Evolutionary conservation across 2,797 vertebrate genomes (phyloP), one percentile per base, ranked within the genome.

Genomic region (Epinephelus awoara): DNA sequence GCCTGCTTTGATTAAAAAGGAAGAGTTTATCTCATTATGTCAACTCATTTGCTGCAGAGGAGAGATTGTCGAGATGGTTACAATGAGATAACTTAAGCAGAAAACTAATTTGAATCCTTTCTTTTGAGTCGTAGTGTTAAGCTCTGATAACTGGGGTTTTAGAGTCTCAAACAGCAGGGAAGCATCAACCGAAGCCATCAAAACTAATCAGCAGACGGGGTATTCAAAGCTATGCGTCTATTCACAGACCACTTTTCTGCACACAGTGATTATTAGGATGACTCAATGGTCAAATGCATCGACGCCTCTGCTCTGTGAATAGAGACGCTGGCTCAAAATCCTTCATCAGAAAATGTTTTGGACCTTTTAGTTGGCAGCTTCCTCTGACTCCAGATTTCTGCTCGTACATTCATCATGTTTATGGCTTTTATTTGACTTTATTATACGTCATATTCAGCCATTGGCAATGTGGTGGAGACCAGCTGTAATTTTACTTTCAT

Each of bases 1-100:
- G 68, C 23, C 69, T 27, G 67, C 55, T 57, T 65, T 80, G 75
- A 86, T 80, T 67, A 77, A 83, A 75, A 71, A 55, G 67, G 59
- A 72, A 47, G 56, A 64, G 25, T 76, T 85, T 52, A 79, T 86
- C 74, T 81, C 72, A 38, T 84, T 71, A 69, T 70, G 75, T 75
- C 74, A 51, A 75, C 77, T 83, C 68, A 82, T 84, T 84, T 66
- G n/a, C 67, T 72, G 66, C 56, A 6, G 68, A 73, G 71, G 47
- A 72, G 67, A 68, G 59, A 59, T 49, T 6, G 47, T 72, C 3
- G 72, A 34, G 63, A 77, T 77, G 14, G 8, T 42, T 21, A 72
- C 47, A 76, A 62, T 62, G 40, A 69, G 78, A 82, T 84, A 77
- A 77, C 15, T 52, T 29, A 19, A 62, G 73, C 46, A 51, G 57